A percentile compares a stretch with the other conserved stretches of the same genome.
Conservation (phyloP, 2,113 vertebrate species). For the Forbesichthys papilliferus region DNA sequence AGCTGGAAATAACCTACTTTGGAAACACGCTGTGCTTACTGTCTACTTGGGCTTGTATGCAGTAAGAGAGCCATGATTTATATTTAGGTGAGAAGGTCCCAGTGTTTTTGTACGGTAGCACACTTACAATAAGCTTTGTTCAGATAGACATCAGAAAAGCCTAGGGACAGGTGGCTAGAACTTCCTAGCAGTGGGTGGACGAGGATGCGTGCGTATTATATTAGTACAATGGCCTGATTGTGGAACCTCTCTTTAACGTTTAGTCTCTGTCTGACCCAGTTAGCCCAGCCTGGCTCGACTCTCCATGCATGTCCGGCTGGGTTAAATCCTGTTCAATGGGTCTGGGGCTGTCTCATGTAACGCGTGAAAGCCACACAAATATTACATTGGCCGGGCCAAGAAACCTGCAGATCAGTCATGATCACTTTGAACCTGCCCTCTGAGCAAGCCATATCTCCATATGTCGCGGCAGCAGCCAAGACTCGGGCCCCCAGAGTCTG, state of each 20-base stretch:
- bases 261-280: slow-evolving; percentile 14
- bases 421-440: slow-evolving; percentile 21
- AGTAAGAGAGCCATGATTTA: too few species aligned
- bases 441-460: background rate
- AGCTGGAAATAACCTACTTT: too few species aligned
- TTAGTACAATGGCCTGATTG: slow-evolving; percentile 11
- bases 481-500: slow-evolving; percentile 10
- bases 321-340: slow-evolving; percentile 47
- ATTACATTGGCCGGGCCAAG: slow-evolving; percentile 20
- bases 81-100: too few species aligned
- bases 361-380: slow-evolving; percentile 36
- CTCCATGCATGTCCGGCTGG: slow-evolving; percentile 25
- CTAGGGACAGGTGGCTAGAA: background rate
- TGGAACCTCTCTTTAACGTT: slow-evolving; percentile 21
- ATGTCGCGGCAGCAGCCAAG: slow-evolving; percentile 23
- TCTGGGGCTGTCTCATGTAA: slow-evolving; percentile 25
- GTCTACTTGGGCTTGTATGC: too few species aligned
- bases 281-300: slow-evolving; percentile 37
- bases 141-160: slow-evolving; percentile 5
- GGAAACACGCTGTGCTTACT: too few species aligned
- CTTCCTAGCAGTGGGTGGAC: slow-evolving; percentile 11
- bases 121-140: slow-evolving; percentile 3
- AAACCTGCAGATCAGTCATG: slow-evolving; percentile 16
- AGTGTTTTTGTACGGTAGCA: background rate
- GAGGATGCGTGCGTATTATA: slow-evolving; percentile 1